Evolutionary conservation across 2,888 invertebrate genomes (phyloP).

Genomic region (Lepeophtheirus nordmannii): DNA sequence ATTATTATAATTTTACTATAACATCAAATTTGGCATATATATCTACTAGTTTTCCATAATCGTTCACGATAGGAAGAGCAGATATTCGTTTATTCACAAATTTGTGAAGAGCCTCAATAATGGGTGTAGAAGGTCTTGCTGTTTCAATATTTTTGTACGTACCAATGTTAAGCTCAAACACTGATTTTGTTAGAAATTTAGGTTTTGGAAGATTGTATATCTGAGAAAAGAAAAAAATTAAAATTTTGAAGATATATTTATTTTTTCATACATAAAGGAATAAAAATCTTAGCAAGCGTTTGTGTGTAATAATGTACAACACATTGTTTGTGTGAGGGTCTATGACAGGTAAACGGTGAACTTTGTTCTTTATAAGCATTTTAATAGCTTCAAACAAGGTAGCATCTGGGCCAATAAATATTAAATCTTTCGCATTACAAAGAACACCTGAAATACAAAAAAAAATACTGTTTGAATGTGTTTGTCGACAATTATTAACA

Average conservation of each 20-base stretch:
- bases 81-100: conserved; percentile 90
- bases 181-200: conserved; percentile 60
- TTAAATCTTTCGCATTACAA: conserved; percentile 66
- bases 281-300: conserved; percentile 89
- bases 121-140: conserved; percentile 42
- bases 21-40: conserved; percentile 93
- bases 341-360: conserved; percentile 92
- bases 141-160: conserved; percentile 69
- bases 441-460: conserved; percentile 41
- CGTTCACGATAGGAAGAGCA: conserved; percentile 79
- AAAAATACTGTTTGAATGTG: too few species aligned
- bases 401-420: conserved; percentile 78
- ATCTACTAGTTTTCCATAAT: conserved; percentile 73
- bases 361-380: conserved; percentile 77
- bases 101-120: conserved; percentile 81
- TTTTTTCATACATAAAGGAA: conserved; percentile 58
- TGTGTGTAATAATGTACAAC: conserved; percentile 93
- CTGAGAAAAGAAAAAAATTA: too few species aligned
- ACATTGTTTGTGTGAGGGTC: conserved; percentile 89
- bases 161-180: conserved; percentile 70
- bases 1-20: too few species aligned
- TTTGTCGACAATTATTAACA: too few species aligned
- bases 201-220: conserved; percentile 56
- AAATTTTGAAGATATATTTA: too few species aligned
- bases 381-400: conserved; percentile 85